Evolutionary conservation across 1,140 invertebrate genomes (phyloP), one percentile per base, ranked within the genome.

Genomic region (Periplaneta americana): DNA sequence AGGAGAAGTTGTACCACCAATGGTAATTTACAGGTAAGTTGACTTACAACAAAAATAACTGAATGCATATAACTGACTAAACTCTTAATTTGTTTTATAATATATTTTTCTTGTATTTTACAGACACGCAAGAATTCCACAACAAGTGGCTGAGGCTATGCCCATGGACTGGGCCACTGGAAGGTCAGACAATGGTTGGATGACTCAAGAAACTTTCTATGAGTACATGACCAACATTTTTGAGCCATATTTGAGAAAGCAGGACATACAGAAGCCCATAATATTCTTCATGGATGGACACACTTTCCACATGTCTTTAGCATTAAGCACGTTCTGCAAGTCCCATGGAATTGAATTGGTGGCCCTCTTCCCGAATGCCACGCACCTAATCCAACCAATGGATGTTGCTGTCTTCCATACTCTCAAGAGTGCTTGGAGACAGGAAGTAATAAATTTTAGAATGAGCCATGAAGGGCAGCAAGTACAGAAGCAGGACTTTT

Each of bases 211-310:
- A 85, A 79, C 83, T n/a, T 89, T 89, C 83, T 89, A 85, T 82
- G 85, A 89, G 84, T 89, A 87, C 82, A 83, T 88, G 35, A 82
- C 84, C n/a, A 87, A 88, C 82, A 84, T 86, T 22, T 88, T 88
- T 84, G 15, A 87, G 75, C 87, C 85, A 75, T 88, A 86, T 85
- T 37, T 89, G 66, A 84, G 74, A 80, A 22, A 87, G 84, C 82
- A 87, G 28, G 84, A 85, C 75, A 86, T 88, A 31, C 77, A 81
- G 83, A 80, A 76, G 34, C 86, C 87, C 34, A 84, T 88, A 32
- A 83, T 86, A 34, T 84, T 89, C 28, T 89, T 88, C 86, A 75
- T 89, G 11, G 88, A 89, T 85, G 87, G 87, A 11, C 88, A 89
- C 80, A 81, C 76, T 35, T 86, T 85, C 31, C 87, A 89, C 80